Conservation (phyloP, 2,113 vertebrate genomes). For the Phaethon lepturus region DNA sequence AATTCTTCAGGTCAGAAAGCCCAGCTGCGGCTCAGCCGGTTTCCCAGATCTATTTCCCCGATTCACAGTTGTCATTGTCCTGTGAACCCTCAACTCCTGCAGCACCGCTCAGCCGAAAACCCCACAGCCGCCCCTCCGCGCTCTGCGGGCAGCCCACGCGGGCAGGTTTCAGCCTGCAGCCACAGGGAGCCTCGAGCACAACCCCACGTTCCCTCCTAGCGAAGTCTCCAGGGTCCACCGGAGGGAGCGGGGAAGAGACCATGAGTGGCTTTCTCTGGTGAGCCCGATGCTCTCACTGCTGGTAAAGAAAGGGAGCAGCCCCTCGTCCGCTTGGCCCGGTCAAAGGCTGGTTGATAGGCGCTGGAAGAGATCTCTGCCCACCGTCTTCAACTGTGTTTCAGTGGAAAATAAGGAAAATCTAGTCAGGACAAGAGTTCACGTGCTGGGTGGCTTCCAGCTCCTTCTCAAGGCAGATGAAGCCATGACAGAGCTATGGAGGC, state of each 20-base stretch:
- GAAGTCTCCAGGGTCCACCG: background rate
- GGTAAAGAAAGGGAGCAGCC: background rate
- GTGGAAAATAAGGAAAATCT: background rate
- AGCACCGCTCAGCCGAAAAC: accelerated
- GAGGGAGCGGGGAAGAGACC: background rate
- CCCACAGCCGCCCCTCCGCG: accelerated
- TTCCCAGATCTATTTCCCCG: background rate
- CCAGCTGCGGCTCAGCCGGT: background rate
- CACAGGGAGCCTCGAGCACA: background rate
- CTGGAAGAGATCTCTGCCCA: background rate
- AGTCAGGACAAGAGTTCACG: background rate
- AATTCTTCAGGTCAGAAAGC: background rate
- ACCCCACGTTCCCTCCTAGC: accelerated
- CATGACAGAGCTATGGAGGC: background rate
- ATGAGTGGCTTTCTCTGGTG: accelerated
- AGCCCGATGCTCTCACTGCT: background rate
- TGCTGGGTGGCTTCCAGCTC: background rate
- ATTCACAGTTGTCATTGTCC: background rate
- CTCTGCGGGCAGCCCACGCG: background rate
- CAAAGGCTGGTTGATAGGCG: background rate
- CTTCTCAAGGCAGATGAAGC: background rate
- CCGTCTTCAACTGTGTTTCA: accelerated
- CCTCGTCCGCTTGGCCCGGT: accelerated
- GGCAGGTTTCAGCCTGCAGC: background rate
- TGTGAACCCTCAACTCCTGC: background rate